phyloP scores from a whole-genome alignment of 1,140 invertebrate genomes.

The Teleopsis dalmanni region DNA sequence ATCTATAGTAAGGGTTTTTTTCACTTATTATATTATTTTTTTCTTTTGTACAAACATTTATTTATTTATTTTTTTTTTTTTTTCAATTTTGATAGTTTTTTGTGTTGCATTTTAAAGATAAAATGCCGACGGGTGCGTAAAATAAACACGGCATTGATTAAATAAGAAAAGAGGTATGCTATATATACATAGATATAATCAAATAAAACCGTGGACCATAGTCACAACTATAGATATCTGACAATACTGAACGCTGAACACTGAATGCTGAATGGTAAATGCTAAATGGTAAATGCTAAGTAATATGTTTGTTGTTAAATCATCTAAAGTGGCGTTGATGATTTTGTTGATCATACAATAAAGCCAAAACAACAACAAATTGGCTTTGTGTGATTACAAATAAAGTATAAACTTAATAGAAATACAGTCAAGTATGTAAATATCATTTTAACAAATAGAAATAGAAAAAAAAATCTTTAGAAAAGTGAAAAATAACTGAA shows the following conservation, averaged over 20 bases:
- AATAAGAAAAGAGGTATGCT: slow-evolving; percentile 5
- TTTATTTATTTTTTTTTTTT: slow-evolving; percentile 2
- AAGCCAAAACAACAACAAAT: too few relatives aligned
- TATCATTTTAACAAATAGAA: too few relatives aligned
- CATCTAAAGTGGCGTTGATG: too few relatives aligned
- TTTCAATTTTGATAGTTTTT: background rate
- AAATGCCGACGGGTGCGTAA: slow-evolving; percentile 43
- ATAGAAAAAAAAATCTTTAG: too few relatives aligned
- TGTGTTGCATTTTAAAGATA: background rate
- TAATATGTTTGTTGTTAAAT: background rate
- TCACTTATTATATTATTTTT: background rate
- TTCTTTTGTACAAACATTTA: slow-evolving; percentile 6
- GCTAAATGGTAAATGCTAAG: background rate
- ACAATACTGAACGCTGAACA: background rate
- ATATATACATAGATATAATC: background rate
- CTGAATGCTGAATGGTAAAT: background rate
- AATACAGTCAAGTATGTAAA: too few relatives aligned
- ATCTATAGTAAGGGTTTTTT: background rate
- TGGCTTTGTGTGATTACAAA: too few relatives aligned
- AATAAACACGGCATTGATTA: slow-evolving; percentile 27
- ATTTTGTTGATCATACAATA: too few relatives aligned
- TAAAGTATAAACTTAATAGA: too few relatives aligned
- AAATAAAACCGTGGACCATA: background rate
- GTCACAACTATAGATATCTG: background rate
- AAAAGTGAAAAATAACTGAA: too few relatives aligned